phyloP scores from a whole-genome alignment of 30 jellyfish, hydroid and myxozoan genomes.

The Rhopilema esculentum region DNA sequence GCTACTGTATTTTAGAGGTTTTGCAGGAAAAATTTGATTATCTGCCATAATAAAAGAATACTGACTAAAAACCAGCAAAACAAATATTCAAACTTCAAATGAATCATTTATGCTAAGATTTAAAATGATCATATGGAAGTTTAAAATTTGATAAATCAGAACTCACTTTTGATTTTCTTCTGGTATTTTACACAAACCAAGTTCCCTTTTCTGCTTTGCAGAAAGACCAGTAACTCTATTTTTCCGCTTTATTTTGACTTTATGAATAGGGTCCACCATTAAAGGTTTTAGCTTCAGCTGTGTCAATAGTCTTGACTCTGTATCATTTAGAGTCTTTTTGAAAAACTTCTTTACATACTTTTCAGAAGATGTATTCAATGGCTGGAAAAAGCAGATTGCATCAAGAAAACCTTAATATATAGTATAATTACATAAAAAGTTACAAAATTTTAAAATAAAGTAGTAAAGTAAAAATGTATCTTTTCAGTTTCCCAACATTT shows the following conservation, averaged over 20 bases:
- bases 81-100: too few species aligned
- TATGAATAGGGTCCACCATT: conserved; percentile 71
- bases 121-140: neutral
- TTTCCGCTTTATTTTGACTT: conserved; percentile 31
- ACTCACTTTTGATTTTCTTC: conserved; percentile 66
- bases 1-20: too few species aligned
- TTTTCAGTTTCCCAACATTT: too few species aligned
- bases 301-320: conserved; percentile 6
- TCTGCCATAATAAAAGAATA: too few species aligned
- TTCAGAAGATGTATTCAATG: conserved; percentile 37
- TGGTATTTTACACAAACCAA: conserved; percentile 63
- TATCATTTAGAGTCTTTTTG: conserved; percentile 51
- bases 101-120: too few species aligned
- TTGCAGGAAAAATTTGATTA: too few species aligned
- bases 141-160: too few species aligned
- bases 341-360: conserved; percentile 37
- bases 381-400: conserved; percentile 13
- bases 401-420: neutral
- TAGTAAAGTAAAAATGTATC: too few species aligned
- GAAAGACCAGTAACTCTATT: conserved; percentile 47
- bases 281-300: conserved; percentile 65
- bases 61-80: too few species aligned
- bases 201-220: conserved; percentile 56
- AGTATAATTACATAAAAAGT: too few species aligned
- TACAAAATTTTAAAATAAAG: too few species aligned